These are phyloP conservation scores for Macquaria australasica DNA, from an alignment of 2,113 vertebrate genomes.

Conservation along the genomic window DNA sequence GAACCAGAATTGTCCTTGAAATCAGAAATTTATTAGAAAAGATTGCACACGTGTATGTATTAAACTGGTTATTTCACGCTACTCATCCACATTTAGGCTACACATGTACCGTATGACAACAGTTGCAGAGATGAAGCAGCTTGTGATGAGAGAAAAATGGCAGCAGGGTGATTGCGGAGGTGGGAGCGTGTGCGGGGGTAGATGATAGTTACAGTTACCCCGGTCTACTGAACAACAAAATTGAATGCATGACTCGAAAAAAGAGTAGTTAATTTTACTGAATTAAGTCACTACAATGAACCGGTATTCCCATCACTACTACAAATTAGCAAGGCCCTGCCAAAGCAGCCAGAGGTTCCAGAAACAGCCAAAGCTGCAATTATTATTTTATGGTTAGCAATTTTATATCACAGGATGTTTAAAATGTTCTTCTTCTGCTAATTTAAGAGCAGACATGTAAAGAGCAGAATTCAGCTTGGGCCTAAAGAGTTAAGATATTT, in stretches of 20 bases:
- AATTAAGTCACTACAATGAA: too few species aligned
- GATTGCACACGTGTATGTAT: not conserved
- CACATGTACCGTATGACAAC: not conserved
- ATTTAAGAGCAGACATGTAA: constrained; percentile 40
- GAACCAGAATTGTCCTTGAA: not conserved
- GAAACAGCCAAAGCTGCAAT: constrained; percentile 41
- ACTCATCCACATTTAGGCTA: not conserved
- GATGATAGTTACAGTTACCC: constrained; percentile 38
- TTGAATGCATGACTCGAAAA: too few species aligned
- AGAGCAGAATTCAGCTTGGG: constrained; percentile 1
- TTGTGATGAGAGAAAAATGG: constrained; percentile 46
- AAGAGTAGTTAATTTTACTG: too few species aligned
- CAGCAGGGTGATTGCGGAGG: not conserved
- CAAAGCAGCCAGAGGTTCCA: constrained; percentile 7
- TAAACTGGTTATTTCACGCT: not conserved
- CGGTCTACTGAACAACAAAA: too few species aligned
- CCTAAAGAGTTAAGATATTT: constrained; percentile 28
- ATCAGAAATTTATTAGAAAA: not conserved
- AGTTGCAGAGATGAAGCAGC: constrained; percentile 17
- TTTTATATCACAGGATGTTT: constrained; percentile 51
- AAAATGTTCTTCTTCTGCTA: constrained; percentile 35
- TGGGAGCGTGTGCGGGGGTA: constrained; percentile 2
- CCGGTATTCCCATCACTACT: not conserved
- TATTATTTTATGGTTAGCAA: constrained; percentile 44
- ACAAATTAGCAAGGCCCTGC: constrained; percentile 35